Evolutionary conservation across 37 sponge, comb jelly and placozoan genomes (phyloP).

Genomic region (Chondrilla cf. caribensis): DNA sequence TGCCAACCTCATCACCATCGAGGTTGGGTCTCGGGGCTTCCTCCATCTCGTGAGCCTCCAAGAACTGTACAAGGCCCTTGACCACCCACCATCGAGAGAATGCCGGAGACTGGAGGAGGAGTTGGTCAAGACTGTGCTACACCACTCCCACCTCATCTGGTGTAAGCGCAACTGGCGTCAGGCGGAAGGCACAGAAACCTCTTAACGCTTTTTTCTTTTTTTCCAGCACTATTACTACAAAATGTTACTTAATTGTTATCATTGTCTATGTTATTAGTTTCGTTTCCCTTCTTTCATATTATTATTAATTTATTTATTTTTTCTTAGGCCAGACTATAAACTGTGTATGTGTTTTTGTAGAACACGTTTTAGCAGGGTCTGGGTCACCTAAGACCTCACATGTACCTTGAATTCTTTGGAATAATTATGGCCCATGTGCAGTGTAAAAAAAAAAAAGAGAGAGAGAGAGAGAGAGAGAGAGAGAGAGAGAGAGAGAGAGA

Average conservation of each 20-base stretch:
- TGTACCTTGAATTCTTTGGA: not conserved
- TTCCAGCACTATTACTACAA: too few relatives aligned
- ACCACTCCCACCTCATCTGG: conserved; percentile 13
- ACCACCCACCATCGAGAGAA: not conserved
- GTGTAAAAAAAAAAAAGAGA: conserved; percentile 6
- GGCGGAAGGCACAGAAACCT: too few relatives aligned
- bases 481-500: conserved; percentile 6
- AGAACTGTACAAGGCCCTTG: conserved; percentile 1
- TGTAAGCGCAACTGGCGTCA: conserved; percentile 14
- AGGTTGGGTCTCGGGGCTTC: conserved; percentile 9
- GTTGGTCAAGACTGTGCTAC: not conserved
- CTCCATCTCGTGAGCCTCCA: not conserved
- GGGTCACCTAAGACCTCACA: conserved; percentile 20
- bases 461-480: conserved; percentile 1
- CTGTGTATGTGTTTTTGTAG: conserved; percentile 20
- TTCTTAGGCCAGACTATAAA: conserved; percentile 13
- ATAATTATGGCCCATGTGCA: conserved; percentile 17
- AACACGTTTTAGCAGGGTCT: conserved; percentile 22
- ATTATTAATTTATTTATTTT: not conserved
- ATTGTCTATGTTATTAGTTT: too few relatives aligned
- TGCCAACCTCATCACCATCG: conserved; percentile 4
- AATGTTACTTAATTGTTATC: too few relatives aligned
- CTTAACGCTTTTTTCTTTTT: too few relatives aligned
- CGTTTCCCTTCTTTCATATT: not conserved
- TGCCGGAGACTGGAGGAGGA: not conserved